phyloP scores from a whole-genome alignment of 2,113 vertebrate species.

The Solenodon paradoxus region DNA sequence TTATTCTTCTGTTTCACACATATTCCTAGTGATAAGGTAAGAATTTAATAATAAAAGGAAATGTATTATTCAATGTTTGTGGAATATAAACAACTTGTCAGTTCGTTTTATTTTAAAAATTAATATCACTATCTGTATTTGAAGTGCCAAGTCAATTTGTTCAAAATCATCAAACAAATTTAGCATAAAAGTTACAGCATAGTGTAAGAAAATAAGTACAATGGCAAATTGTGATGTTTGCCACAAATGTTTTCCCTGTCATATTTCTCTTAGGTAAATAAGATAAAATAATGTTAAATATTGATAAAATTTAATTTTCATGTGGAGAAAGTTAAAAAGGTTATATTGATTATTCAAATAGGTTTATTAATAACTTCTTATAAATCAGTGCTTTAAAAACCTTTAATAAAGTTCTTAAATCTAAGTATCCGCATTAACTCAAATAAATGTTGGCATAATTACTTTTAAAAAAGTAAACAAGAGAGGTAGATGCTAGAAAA shows the following conservation, averaged over 20 bases:
- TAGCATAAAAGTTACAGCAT: background rate
- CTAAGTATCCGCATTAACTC: background rate
- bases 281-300: background rate
- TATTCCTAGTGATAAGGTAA: constrained; percentile 65
- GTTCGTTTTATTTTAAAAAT: constrained; percentile 35
- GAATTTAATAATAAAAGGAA: constrained; percentile 44
- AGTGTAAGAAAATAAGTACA: background rate
- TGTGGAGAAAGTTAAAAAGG: background rate
- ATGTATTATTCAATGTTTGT: background rate
- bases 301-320: background rate
- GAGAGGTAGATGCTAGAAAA: background rate
- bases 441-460: background rate
- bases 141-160: constrained; percentile 37
- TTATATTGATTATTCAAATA: constrained; percentile 16
- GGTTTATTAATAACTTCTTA: background rate
- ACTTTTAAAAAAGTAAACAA: background rate
- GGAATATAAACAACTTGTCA: background rate
- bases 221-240: background rate
- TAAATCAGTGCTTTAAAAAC: background rate
- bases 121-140: background rate
- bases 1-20: constrained; percentile 27
- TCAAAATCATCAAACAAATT: constrained; percentile 37
- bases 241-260: background rate
- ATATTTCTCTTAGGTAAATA: constrained; percentile 10
- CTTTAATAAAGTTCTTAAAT: background rate